phyloP scores from a whole-genome alignment of 35 echinoderm and acorn worm genomes.

The Eucidaris tribuloides region DNA sequence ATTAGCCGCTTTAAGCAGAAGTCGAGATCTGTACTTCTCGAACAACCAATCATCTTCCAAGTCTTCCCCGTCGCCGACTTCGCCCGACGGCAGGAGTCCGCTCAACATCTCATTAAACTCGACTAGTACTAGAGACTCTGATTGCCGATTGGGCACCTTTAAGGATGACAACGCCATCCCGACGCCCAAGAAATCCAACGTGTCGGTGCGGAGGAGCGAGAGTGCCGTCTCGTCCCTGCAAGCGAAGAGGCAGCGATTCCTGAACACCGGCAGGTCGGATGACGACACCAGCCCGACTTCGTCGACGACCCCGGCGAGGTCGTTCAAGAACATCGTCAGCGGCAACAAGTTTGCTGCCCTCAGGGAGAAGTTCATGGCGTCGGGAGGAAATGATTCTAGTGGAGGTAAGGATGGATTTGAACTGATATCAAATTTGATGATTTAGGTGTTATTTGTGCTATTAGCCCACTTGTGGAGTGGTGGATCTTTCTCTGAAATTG shows the following conservation, averaged over 20 bases:
- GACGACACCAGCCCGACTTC: not conserved
- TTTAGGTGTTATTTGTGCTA: no score
- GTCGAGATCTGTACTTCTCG: no score
- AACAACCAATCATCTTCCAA: no score
- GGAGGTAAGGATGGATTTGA: no score
- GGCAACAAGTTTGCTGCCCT: constrained; percentile 28
- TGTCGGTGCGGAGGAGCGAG: not conserved
- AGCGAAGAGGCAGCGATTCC: constrained; percentile 6
- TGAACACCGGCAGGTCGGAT: not conserved
- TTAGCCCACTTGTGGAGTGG: no score
- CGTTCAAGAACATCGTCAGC: constrained; percentile 3
- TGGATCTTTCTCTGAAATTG: no score
- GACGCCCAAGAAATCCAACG: not conserved
- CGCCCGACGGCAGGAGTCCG: not conserved
- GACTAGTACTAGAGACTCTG: not conserved
- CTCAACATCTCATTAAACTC: not conserved
- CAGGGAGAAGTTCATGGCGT: constrained; percentile 11
- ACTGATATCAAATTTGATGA: no score
- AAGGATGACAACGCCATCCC: not conserved
- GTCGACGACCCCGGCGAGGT: not conserved
- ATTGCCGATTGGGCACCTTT: not conserved
- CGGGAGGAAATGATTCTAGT: not conserved
- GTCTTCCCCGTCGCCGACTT: no score
- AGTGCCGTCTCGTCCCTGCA: constrained; percentile 18
- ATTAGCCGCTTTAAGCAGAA: no score